A percentile compares a stretch with the other conserved stretches of the same genome.
Conservation (phyloP, 2,888 invertebrate genomes). For the Pollenia amentaria region DNA sequence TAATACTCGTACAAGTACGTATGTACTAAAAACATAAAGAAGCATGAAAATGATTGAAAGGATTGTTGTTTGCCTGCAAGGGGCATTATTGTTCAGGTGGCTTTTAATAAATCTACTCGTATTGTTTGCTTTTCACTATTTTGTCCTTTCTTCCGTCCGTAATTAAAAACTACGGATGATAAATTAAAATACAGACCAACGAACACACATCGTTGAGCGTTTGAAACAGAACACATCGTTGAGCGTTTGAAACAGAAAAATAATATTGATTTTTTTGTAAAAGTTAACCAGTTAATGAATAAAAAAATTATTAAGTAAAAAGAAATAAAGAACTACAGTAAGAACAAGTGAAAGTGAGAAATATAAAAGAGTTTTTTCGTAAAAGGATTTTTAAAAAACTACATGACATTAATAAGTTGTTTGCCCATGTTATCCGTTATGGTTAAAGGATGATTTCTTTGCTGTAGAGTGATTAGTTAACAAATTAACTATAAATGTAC, state of each 20-base stretch:
- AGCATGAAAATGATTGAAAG: not conserved
- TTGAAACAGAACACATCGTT: too few relatives aligned
- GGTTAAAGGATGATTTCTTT: too few relatives aligned
- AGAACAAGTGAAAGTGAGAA: too few relatives aligned
- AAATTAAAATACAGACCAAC: not conserved
- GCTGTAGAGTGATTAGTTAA: too few relatives aligned
- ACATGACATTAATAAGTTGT: too few relatives aligned
- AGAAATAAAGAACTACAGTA: accelerated
- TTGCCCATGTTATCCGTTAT: too few relatives aligned
- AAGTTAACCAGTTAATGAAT: not conserved
- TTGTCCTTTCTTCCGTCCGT: not conserved
- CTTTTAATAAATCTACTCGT: not conserved
- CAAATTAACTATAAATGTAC: too few relatives aligned
- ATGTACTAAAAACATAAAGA: not conserved
- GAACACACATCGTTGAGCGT: not conserved
- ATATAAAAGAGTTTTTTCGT: too few relatives aligned
- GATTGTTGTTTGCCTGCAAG: not conserved
- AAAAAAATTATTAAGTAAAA: too few relatives aligned
- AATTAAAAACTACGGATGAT: slow-evolving; percentile 10
- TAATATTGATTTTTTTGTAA: slow-evolving; percentile 10
- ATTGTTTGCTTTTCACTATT: not conserved
- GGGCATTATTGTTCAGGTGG: not conserved
- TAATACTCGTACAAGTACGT: slow-evolving; percentile 2
- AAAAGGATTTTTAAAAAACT: too few relatives aligned
- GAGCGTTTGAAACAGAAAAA: not conserved